Base-by-base conservation (phyloP, 2,888 invertebrate species). In the Eupelmus urozonus region DNA sequence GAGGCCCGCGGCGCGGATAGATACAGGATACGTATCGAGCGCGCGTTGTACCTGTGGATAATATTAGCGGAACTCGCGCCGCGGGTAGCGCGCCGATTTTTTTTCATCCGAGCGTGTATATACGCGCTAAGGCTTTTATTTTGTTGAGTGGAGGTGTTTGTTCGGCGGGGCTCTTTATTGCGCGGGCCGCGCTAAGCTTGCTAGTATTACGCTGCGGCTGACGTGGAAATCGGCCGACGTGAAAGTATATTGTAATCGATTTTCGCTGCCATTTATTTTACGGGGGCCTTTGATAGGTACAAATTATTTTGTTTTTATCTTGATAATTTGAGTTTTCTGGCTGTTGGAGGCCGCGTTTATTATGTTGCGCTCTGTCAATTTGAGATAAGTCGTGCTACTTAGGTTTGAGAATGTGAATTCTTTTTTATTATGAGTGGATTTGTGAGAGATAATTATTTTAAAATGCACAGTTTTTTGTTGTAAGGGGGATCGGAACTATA, bases 31-130 rank as follows among this genome's bases (percentile, higher is more conserved):
- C 27, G 29, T 18, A 34, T 7, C 40, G 63, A 16, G 60, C 11
- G 3, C 5, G 11, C 40, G 13, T 11, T 34, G 62, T 23, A 23
- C 16, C 16, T 29, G 7, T 34, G 29, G 5, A n/a, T n/a, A 27
- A 23, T 16, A 62, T 62, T 62, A 62, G 72, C 72, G 72, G 62
- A 72, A 72, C 72, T 27, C 51, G 53, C 51, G 23, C 51, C 71
- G 71, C 62, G 34, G 51, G 53, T 53, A 40, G 53, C 20, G n/a
- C 2, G 40, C 27, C 18, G 27, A 2, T 20, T 18, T 18, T 13
- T 34, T 66, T 34, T 27, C 49, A n/a, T 53, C 34, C n/a, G 23
- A 23, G 16, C 16, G 45, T 45, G 45, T 16, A 13, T 16, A 13
- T 13, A 5, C 34, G 34, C 34, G 34, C 34, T 34, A n/a, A n/a